These are phyloP conservation scores for Pedionomus torquatus DNA, from an alignment of 2,113 vertebrate species.

Conservation along the genomic window DNA sequence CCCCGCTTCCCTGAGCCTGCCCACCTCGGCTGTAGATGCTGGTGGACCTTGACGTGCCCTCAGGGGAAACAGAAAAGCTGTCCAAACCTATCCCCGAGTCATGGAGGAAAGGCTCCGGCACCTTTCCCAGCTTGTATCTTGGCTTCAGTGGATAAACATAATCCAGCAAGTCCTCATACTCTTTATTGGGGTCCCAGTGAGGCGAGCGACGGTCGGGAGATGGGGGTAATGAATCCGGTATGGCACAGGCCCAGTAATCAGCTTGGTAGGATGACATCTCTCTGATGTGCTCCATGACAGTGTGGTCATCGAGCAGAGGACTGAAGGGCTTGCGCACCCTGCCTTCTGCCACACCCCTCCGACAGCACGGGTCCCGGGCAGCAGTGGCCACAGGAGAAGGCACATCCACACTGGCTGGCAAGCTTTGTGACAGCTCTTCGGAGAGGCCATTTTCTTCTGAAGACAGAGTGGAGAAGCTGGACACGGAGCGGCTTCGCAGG, in stretches of 20 bases:
- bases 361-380: neutral
- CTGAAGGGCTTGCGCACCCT: neutral
- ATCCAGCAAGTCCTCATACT: conserved; percentile 90
- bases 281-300: neutral
- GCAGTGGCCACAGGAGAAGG: neutral
- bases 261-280: conserved; percentile 76
- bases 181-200: conserved; percentile 86
- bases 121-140: conserved; percentile 53
- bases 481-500: neutral
- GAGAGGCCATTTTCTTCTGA: conserved; percentile 27
- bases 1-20: neutral
- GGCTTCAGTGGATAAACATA: conserved; percentile 92
- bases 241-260: conserved; percentile 88
- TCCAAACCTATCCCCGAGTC: conserved; percentile 91
- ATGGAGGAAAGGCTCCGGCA: conserved; percentile 70
- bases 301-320: neutral
- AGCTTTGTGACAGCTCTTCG: neutral
- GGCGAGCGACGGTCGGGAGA: conserved; percentile 82
- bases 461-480: conserved; percentile 44
- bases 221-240: conserved; percentile 79
- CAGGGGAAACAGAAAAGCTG: conserved; percentile 77
- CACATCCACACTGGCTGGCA: neutral
- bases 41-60: conserved; percentile 54
- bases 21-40: neutral
- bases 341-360: neutral